Evolutionary conservation across 2,797 vertebrate species (phyloP).

Genomic region (Atherinosoma microstoma): DNA sequence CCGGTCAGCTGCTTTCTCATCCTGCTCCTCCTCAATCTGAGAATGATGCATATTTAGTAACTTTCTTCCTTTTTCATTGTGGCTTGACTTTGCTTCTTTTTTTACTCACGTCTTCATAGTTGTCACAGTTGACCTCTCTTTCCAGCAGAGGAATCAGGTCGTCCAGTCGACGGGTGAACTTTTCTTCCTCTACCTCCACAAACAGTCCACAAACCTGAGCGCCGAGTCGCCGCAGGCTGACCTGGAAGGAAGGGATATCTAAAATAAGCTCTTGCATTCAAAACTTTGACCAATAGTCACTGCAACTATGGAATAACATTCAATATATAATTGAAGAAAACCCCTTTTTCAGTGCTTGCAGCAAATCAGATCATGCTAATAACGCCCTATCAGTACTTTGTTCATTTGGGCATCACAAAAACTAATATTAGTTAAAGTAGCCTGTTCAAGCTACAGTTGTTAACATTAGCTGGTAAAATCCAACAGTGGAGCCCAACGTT

Average conservation of each 20-base stretch:
- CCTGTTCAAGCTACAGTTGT: no score
- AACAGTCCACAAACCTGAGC: conserved; percentile 92
- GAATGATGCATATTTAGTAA: background rate
- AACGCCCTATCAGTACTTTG: no score
- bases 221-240: conserved; percentile 87
- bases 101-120: conserved; percentile 88
- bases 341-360: no score
- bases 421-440: no score
- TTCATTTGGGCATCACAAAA: no score
- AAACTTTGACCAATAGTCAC: no score
- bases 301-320: no score
- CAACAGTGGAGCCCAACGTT: no score
- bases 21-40: conserved; percentile 90
- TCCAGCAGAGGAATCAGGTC: conserved; percentile 88
- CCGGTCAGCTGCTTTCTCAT: conserved; percentile 92
- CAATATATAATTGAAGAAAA: no score
- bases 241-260: conserved; percentile 47
- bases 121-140: conserved; percentile 86
- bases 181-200: conserved; percentile 89
- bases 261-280: no score
- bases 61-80: background rate
- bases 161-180: conserved; percentile 86
- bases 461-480: no score
- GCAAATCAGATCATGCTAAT: no score
- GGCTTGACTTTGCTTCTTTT: background rate